Percentiles rank a stretch among this genome's conserved stretches.
phyloP scores from a whole-genome alignment of 1,140 invertebrate genomes.

The Drosophila malerkotliana region DNA sequence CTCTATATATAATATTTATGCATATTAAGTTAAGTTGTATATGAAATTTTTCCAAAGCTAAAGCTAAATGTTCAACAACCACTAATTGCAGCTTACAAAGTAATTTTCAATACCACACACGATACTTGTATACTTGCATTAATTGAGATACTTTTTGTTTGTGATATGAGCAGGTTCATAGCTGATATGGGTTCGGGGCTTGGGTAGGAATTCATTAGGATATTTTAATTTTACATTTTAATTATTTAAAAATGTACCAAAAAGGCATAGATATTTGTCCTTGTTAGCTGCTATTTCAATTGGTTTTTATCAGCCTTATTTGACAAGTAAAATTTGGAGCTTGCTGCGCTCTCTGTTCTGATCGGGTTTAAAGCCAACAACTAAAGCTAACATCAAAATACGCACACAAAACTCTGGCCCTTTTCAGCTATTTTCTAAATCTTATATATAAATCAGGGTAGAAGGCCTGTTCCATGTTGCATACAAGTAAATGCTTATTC shows the following conservation, averaged over 20 bases:
- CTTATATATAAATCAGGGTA: constrained; percentile 13
- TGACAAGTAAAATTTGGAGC: constrained; percentile 71
- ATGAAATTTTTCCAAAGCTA: constrained; percentile 72
- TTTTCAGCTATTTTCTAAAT: constrained; percentile 11
- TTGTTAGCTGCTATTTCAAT: constrained; percentile 28
- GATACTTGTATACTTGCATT: constrained; percentile 63
- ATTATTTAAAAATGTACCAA: constrained; percentile 67
- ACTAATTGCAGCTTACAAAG: constrained; percentile 81
- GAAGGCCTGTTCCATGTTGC: constrained; percentile 9
- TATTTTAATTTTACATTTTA: constrained; percentile 31
- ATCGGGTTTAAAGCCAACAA: constrained; percentile 64
- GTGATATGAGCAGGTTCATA: constrained; percentile 56
- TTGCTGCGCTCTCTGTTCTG: constrained; percentile 26
- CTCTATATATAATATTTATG: constrained; percentile 40
- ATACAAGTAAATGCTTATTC: constrained; percentile 8
- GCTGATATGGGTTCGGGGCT: constrained; percentile 62
- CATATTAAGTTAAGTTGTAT: constrained; percentile 59
- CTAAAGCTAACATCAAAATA: constrained; percentile 76
- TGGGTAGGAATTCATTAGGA: constrained; percentile 45
- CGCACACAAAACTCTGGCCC: constrained; percentile 45
- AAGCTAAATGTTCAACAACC: constrained; percentile 81
- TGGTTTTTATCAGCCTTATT: constrained; percentile 65
- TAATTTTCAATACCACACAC: constrained; percentile 69
- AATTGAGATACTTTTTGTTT: constrained; percentile 36
- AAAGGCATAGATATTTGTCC: constrained; percentile 57